phyloP scores from a whole-genome alignment of 2,888 invertebrate species.

The Smittia aterrima region DNA sequence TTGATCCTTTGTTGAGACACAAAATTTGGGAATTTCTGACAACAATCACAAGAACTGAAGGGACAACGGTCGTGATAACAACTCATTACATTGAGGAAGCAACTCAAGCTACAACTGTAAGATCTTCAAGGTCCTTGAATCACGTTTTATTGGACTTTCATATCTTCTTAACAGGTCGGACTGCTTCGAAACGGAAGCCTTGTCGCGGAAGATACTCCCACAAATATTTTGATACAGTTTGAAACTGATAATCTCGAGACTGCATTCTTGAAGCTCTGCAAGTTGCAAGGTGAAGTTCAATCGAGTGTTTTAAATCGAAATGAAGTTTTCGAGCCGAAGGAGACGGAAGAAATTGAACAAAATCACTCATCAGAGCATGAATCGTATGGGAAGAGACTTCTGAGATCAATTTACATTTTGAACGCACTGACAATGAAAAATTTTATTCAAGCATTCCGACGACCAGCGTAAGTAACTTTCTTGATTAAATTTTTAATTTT shows the following conservation, averaged over 20 bases:
- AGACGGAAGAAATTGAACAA: background rate
- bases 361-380: background rate
- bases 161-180: conserved; percentile 67
- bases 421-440: conserved; percentile 70
- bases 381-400: conserved; percentile 43
- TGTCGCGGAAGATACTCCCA: conserved; percentile 81
- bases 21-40: conserved; percentile 87
- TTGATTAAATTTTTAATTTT: background rate
- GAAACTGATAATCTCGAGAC: conserved; percentile 78
- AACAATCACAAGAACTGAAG: conserved; percentile 65
- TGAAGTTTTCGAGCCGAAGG: too few relatives aligned
- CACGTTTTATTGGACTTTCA: background rate
- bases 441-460: conserved; percentile 65
- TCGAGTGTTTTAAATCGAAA: too few relatives aligned
- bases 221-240: conserved; percentile 65
- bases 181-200: conserved; percentile 82
- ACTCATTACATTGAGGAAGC: conserved; percentile 96
- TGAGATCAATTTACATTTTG: conserved; percentile 54
- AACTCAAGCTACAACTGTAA: conserved; percentile 73
- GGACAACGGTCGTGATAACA: conserved; percentile 83
- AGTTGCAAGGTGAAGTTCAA: background rate
- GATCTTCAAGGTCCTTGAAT: conserved; percentile 43
- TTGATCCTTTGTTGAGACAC: conserved; percentile 84
- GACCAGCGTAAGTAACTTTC: conserved; percentile 62
- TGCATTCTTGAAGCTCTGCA: conserved; percentile 68